Base-by-base conservation (phyloP, 2,797 vertebrate genomes). In the Sebastes aleutianus region DNA sequence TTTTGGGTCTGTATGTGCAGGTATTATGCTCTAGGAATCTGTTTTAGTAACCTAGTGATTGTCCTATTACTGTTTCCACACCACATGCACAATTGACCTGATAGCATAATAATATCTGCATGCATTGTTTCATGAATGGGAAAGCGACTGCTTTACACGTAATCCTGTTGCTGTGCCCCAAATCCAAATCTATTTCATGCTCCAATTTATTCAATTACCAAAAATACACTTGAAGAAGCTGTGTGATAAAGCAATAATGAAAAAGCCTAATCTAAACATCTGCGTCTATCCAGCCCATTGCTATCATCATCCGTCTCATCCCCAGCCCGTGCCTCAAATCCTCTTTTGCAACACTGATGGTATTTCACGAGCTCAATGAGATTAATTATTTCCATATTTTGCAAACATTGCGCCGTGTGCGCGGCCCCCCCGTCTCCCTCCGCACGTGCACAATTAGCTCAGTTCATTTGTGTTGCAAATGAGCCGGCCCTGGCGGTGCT, bases 311-410 rank as follows among this genome's bases (percentile, higher is more conserved):
- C 72, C 50, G 24, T 74, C 86, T 90, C 85, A 91, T 85, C 81
- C 83, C 59, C 56, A 58, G 79, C 83, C 76, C 8, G 22, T 72
- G 83, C 87, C 18, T 90, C 83, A 90, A 87, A 88, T 91, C 86
- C 87, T 89, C 86, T 89, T 90, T 87, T 85, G 82, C 76, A 79
- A 79, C 90, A 82, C 86, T 88, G 89, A 90, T 88, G 89, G 75
- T 92, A 87, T 95, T 94, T 91, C 82, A 82, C 47, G 57, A 87
- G 87, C 89, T 94, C 88, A 91, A 79, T 82, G 85, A 92, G 89
- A 93, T 92, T 91, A 90, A 91, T 94, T 91, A 92, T 92, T 91
- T 90, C 85, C 86, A 90, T 88, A 92, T 91, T 93, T 92, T 92
- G 85, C 88, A 89, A 93, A 88, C 89, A 88, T 81, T 80, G 84